These are phyloP conservation scores for Clarias gariepinus DNA, from an alignment of 2,113 vertebrate species.

Conservation along the genomic window DNA sequence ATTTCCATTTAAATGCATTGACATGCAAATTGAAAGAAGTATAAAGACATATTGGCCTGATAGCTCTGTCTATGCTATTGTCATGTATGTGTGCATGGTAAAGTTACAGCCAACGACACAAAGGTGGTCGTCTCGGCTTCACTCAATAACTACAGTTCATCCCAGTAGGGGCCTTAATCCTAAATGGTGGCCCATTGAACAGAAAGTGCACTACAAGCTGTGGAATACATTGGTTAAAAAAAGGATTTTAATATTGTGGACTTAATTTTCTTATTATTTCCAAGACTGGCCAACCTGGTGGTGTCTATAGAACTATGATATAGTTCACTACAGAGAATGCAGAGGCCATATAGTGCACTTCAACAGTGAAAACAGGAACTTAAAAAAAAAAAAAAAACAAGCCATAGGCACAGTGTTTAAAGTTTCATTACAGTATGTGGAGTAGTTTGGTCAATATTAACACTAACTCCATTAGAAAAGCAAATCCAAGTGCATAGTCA, in stretches of 20 bases:
- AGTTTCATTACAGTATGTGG: background rate
- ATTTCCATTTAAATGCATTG: slow-evolving; percentile 43
- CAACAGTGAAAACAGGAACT: too few species aligned
- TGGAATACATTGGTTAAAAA: background rate
- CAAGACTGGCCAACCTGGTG: background rate
- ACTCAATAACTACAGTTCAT: background rate
- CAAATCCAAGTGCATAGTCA: background rate
- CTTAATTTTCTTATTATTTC: background rate
- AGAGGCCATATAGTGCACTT: background rate
- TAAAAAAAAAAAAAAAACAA: background rate
- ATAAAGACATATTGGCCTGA: slow-evolving; percentile 19
- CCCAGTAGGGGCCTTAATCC: background rate
- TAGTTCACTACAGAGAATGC: background rate
- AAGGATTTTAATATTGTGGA: background rate
- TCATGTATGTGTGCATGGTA: slow-evolving; percentile 29
- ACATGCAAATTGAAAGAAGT: slow-evolving; percentile 32
- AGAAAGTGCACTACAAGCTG: background rate
- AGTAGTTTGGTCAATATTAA: slow-evolving; percentile 10
- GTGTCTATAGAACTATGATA: background rate
- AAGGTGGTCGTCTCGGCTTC: slow-evolving; percentile 4
- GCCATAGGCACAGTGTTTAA: background rate
- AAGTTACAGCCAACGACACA: slow-evolving; percentile 32
- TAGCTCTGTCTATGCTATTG: slow-evolving; percentile 30
- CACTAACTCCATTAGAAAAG: background rate
- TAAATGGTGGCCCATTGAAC: background rate